A percentile compares a stretch with the other conserved stretches of the same genome.
phyloP scores from a whole-genome alignment of 1,140 invertebrate species.

The Riptortus pedestris region DNA sequence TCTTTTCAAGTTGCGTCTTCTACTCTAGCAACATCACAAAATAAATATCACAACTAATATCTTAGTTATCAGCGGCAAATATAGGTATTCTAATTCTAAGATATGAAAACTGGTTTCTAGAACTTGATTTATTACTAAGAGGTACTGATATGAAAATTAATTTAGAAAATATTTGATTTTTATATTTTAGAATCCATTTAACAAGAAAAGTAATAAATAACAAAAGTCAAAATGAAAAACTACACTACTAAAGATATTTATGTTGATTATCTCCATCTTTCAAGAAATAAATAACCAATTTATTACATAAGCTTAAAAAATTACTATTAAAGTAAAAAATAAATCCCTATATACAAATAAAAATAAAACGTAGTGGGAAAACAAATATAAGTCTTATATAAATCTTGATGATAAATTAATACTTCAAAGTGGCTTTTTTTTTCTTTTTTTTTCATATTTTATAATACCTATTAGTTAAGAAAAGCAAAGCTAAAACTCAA shows the following conservation, averaged over 20 bases:
- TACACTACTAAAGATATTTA: not conserved
- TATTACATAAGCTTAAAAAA: no score
- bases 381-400: not conserved
- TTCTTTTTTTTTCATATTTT: constrained; percentile 2
- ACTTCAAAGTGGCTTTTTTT: no score
- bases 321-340: not conserved
- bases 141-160: constrained; percentile 9
- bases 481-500: not conserved
- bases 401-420: not conserved
- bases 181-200: not conserved
- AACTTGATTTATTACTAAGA: not conserved
- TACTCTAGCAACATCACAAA: constrained; percentile 23
- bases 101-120: constrained; percentile 19
- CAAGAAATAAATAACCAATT: not conserved
- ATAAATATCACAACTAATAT: constrained; percentile 29
- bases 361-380: not conserved
- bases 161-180: not conserved
- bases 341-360: not conserved
- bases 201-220: not conserved
- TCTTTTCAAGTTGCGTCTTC: constrained; percentile 5
- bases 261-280: not conserved
- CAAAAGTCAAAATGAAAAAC: not conserved
- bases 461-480: not conserved
- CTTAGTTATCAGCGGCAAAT: constrained; percentile 2
- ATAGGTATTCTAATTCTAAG: constrained; percentile 16